These are phyloP conservation scores for Ostrea edulis DNA, from an alignment of 1,140 invertebrate species.

Conservation along the genomic window DNA sequence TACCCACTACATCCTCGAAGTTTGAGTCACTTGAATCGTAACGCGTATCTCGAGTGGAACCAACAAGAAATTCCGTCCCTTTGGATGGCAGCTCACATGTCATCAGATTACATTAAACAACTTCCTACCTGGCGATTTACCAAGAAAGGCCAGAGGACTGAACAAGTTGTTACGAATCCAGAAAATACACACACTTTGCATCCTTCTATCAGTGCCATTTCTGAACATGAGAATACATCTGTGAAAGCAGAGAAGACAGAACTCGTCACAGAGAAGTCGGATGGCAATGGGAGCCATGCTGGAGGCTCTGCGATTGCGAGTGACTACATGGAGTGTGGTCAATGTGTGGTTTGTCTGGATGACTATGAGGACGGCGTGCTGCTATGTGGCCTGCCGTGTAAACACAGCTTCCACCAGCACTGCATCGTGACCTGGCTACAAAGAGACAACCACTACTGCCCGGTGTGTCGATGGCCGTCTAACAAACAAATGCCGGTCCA, in stretches of 20 bases:
- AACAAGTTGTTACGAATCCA: neutral
- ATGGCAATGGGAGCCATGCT: neutral
- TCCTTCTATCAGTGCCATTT: neutral
- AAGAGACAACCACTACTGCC: slow-evolving; percentile 82
- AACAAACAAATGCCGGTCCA: slow-evolving; percentile 77
- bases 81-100: slow-evolving; percentile 48
- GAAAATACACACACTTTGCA: neutral
- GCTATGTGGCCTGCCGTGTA: slow-evolving; percentile 82
- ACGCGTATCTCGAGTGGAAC: slow-evolving; percentile 14
- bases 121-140: slow-evolving; percentile 80
- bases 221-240: neutral
- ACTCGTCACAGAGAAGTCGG: neutral
- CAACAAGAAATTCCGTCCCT: slow-evolving; percentile 43
- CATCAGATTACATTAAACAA: slow-evolving; percentile 80
- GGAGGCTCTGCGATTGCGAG: neutral
- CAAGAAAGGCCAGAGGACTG: neutral
- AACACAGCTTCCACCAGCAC: slow-evolving; percentile 81
- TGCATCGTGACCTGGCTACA: slow-evolving; percentile 82
- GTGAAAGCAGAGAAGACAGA: neutral
- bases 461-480: slow-evolving; percentile 82
- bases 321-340: slow-evolving; percentile 61
- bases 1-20: slow-evolving; percentile 49
- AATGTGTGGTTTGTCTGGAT: slow-evolving; percentile 83
- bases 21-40: neutral
- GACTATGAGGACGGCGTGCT: slow-evolving; percentile 75